A percentile compares a stretch with the other conserved stretches of the same genome.
Conservation (phyloP, 2,113 vertebrate genomes). For the Gnathonemus echidnorhynchus region DNA sequence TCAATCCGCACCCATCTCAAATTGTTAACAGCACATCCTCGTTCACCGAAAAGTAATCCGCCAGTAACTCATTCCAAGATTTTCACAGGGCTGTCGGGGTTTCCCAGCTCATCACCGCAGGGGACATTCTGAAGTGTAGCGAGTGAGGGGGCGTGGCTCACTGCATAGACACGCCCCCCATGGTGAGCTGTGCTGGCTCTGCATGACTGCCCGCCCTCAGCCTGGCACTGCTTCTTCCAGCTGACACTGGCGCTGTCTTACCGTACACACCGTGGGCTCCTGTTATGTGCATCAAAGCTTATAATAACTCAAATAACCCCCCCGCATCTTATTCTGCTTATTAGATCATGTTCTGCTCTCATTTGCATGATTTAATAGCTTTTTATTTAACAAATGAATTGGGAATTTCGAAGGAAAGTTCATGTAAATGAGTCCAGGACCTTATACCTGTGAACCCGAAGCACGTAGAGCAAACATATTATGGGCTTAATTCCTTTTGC, state of each 20-base stretch:
- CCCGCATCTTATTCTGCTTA: background rate
- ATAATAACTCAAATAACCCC: background rate
- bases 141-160: background rate
- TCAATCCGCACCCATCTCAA: background rate
- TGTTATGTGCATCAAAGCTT: background rate
- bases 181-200: background rate
- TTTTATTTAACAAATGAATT: constrained; percentile 1
- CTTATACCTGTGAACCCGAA: background rate
- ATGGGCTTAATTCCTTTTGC: background rate
- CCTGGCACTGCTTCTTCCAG: background rate
- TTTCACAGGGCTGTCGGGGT: constrained; percentile 2
- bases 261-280: background rate
- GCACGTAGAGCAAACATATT: background rate
- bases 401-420: background rate
- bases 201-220: background rate
- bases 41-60: background rate
- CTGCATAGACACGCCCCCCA: background rate
- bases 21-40: background rate
- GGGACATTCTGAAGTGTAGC: background rate
- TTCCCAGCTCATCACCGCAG: background rate
- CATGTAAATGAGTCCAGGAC: background rate
- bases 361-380: background rate
- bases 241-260: background rate
- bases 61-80: constrained; percentile 8
- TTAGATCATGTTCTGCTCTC: background rate